Evolutionary conservation across 2,113 vertebrate species (phyloP).

Genomic region (Apteryx mantelli): DNA sequence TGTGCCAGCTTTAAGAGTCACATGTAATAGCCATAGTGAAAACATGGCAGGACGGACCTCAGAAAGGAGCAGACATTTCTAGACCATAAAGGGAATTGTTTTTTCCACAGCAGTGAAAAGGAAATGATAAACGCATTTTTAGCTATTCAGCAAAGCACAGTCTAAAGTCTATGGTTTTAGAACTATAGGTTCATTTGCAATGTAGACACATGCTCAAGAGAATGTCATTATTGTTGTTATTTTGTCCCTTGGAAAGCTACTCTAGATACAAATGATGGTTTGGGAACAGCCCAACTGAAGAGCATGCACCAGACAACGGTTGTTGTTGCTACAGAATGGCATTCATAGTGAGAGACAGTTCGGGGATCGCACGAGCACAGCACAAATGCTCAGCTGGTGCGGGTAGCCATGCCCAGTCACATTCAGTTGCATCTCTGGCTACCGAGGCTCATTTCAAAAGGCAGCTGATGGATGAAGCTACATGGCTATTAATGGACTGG

Average conservation of each 20-base stretch:
- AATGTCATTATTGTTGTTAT: too few species aligned
- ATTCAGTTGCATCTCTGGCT: neutral
- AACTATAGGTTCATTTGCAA: neutral
- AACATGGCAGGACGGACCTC: neutral
- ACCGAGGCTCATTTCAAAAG: neutral
- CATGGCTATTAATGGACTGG: neutral
- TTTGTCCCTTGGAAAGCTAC: neutral
- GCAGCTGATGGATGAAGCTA: neutral
- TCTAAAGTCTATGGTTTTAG: neutral
- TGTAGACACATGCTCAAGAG: neutral
- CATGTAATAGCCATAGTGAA: neutral
- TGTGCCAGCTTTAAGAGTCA: neutral
- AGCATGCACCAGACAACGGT: neutral
- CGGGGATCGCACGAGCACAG: rapidly evolving
- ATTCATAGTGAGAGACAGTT: neutral
- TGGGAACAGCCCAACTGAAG: neutral
- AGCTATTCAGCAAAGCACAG: neutral
- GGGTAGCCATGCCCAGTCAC: neutral
- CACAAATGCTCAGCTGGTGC: neutral
- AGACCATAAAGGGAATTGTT: neutral
- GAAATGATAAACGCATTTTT: neutral
- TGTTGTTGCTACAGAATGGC: neutral
- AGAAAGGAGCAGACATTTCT: neutral
- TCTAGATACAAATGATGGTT: neutral
- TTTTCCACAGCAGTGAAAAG: neutral